Evolutionary conservation across 2,113 vertebrate genomes (phyloP).

Genomic region (Calypte anna): DNA sequence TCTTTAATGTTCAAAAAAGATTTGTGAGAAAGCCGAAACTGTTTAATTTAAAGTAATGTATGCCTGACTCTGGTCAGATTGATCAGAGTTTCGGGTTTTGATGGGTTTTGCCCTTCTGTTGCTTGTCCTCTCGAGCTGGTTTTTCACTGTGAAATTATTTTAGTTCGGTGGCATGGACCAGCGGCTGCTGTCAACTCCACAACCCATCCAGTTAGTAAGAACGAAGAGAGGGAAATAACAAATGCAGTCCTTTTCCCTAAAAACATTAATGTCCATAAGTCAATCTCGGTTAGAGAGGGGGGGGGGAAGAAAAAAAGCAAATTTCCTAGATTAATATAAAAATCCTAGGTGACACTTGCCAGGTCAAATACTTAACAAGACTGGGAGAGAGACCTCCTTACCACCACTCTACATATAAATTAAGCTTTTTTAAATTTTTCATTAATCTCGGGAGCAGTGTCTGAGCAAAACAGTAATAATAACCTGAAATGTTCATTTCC

Average conservation of each 20-base stretch:
- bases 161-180: conserved; percentile 67
- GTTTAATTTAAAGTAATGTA: conserved; percentile 61
- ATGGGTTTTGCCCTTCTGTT: conserved; percentile 68
- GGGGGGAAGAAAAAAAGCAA: neutral
- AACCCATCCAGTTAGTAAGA: conserved; percentile 54
- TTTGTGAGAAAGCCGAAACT: conserved; percentile 32
- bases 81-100: conserved; percentile 52
- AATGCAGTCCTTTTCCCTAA: conserved; percentile 43
- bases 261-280: conserved; percentile 40
- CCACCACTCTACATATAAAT: neutral
- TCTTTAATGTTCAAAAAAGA: conserved; percentile 55
- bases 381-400: neutral
- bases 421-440: neutral
- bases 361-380: conserved; percentile 44
- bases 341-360: conserved; percentile 51
- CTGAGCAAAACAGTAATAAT: neutral
- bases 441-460: neutral
- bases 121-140: conserved; percentile 61
- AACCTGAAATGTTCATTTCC: neutral
- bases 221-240: neutral
- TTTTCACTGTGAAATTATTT: conserved; percentile 70
- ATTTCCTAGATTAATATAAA: conserved; percentile 20
- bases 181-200: conserved; percentile 70
- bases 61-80: conserved; percentile 65
- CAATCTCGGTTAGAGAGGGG: neutral